Base-by-base conservation (phyloP, 2,113 vertebrate species). In the Dendropsophus ebraccatus region DNA sequence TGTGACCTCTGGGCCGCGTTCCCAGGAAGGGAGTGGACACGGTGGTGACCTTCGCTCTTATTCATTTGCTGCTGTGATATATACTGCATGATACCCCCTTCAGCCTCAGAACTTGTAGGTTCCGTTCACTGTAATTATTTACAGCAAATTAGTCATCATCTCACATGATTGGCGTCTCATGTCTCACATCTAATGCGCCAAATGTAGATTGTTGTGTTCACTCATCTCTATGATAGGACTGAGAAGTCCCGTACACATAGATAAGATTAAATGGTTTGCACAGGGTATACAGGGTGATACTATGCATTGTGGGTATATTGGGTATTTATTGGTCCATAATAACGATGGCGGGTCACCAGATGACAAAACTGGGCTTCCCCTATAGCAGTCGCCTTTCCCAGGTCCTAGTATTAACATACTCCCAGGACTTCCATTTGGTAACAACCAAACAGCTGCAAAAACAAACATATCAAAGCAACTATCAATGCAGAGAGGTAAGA, bases 11-110 rank as follows among this genome's bases (percentile, higher is more conserved):
- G 54, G 76, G 52, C 52, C 30, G 35, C 4, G 50, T 58, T 79
- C 76, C 76, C 76, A 60, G 32, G 52, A 58, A 79, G 32, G 76
- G 76, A 58, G 52, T 35, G 76, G 23, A 52, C 47, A 52, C 12
- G 16, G 10, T 16, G 41, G 41, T 76, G 74, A 76, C 52, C 74
- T 76, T 17, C 8, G 45, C 49, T 19, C 47, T 49, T 32, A 52
- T 32, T 30, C 25, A 4, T 37, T 32, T 19, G 5, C 6, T 70
- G 35, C 35, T 0, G 7, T 28, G 65, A 35, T 32, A 35, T 69
- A 69, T 69, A 19, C 6, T 19, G 65, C 2, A 35, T 35, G 30
- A 28, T 67, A 32, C 0, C 10, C 14, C 62, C 62, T 11, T 28
- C n/a, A 28, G 60, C n/a, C 58, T 30, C 25, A 67, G 37, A 72